Evolutionary conservation across 2,797 vertebrate genomes (phyloP).

Genomic region (Garrulus glandarius): DNA sequence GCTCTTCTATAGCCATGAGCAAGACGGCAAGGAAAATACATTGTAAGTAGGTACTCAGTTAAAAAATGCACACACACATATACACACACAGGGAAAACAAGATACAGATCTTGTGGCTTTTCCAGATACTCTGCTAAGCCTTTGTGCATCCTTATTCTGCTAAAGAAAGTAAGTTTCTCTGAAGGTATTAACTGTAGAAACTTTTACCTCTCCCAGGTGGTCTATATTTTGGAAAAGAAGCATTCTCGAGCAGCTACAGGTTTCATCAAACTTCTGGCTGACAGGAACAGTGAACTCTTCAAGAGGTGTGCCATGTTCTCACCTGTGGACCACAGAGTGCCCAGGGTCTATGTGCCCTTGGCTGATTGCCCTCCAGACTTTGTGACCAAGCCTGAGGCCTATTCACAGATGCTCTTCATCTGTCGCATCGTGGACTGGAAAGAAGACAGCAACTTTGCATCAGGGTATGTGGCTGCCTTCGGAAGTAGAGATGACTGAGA

Average conservation of each 20-base stretch:
- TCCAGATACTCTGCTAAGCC: neutral
- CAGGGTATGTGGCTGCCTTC: slow-evolving; percentile 80
- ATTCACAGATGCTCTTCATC: slow-evolving; percentile 87
- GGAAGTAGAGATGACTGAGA: neutral
- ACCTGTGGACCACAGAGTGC: slow-evolving; percentile 92
- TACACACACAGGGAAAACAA: neutral
- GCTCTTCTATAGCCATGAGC: slow-evolving; percentile 39
- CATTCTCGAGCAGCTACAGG: slow-evolving; percentile 92
- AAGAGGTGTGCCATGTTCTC: slow-evolving; percentile 90
- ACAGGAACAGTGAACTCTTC: slow-evolving; percentile 83
- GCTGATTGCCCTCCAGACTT: slow-evolving; percentile 89
- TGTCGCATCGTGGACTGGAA: slow-evolving; percentile 91
- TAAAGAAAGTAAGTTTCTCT: neutral
- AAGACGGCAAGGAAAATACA: slow-evolving; percentile 45
- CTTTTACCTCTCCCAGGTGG: slow-evolving; percentile 79
- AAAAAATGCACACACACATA: neutral
- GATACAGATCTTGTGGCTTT: neutral
- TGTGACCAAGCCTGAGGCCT: slow-evolving; percentile 80
- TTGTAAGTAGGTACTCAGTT: neutral
- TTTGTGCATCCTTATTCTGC: neutral
- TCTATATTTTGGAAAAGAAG: slow-evolving; percentile 91
- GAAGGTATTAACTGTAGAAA: neutral
- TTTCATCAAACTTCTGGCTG: slow-evolving; percentile 88
- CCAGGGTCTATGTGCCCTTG: slow-evolving; percentile 87
- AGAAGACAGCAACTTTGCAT: slow-evolving; percentile 88